Conservation (phyloP, 1,140 invertebrate genomes). For the Procambarus virginalis region DNA sequence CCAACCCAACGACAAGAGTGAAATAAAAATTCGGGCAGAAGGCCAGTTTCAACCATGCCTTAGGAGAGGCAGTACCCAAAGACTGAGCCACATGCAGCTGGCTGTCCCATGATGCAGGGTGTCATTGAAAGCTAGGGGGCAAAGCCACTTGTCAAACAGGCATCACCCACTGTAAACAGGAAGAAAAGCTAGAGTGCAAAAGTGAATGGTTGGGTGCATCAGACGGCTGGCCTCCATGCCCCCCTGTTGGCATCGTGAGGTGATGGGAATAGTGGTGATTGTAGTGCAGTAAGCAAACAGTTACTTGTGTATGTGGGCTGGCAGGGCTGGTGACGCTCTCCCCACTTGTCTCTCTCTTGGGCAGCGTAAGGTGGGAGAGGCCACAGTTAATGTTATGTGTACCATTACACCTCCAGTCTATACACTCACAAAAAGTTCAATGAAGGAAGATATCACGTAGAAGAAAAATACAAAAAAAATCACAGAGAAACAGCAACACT, state of each 20-base stretch:
- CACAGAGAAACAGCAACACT: neutral
- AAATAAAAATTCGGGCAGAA: no score
- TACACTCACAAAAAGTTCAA: neutral
- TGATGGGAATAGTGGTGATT: neutral
- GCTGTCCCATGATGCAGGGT: neutral
- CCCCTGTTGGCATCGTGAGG: neutral
- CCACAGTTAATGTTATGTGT: neutral
- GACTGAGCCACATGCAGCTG: neutral
- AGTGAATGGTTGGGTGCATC: neutral
- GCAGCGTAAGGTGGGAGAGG: slow-evolving; percentile 21
- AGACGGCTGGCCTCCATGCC: neutral
- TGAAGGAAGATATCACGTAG: neutral
- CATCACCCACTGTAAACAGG: neutral
- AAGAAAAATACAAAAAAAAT: neutral
- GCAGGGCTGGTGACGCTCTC: slow-evolving; percentile 3
- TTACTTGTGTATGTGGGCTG: slow-evolving; percentile 15
- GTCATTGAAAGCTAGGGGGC: neutral
- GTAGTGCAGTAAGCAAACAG: slow-evolving; percentile 4
- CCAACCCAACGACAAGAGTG: no score
- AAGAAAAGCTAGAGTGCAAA: neutral
- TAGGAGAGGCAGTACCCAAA: neutral
- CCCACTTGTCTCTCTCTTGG: slow-evolving; percentile 20
- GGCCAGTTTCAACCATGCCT: slow-evolving; percentile 6
- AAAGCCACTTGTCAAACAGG: neutral
- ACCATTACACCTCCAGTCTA: neutral